Percentiles rank a stretch among this genome's conserved stretches.
Evolutionary conservation across 2,113 vertebrate species (phyloP).

Genomic region (Lepidothrix coronata): DNA sequence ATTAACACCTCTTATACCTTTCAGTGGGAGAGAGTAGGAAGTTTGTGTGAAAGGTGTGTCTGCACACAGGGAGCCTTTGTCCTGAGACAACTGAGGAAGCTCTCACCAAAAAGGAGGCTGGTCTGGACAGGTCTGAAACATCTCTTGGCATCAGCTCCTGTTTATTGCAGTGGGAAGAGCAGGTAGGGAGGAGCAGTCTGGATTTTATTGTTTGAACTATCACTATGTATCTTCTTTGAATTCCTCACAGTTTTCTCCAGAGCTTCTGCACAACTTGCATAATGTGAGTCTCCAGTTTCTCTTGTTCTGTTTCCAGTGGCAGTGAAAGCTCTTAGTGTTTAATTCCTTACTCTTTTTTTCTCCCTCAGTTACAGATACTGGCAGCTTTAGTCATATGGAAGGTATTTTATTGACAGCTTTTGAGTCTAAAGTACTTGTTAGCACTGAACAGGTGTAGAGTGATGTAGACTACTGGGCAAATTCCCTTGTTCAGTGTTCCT

Average conservation of each 20-base stretch:
- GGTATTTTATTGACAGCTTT: conserved; percentile 13
- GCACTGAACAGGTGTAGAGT: neutral
- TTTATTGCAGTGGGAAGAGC: conserved; percentile 6
- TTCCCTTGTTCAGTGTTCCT: neutral
- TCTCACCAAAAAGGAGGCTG: neutral
- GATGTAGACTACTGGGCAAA: neutral
- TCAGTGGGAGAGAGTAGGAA: neutral
- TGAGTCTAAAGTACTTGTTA: neutral
- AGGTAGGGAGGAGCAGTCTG: conserved; percentile 1
- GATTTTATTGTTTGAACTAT: neutral
- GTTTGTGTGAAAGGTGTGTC: neutral
- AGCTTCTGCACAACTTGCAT: neutral
- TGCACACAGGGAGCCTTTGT: neutral
- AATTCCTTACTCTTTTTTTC: neutral
- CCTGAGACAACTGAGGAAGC: neutral
- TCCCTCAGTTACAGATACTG: neutral
- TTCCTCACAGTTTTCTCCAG: neutral
- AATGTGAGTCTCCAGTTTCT: neutral
- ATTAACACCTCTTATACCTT: neutral
- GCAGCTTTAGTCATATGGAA: neutral
- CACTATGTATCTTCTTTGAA: neutral
- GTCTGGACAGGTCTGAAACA: neutral
- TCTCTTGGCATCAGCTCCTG: neutral
- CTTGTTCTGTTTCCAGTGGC: neutral
- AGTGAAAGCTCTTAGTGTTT: neutral